These are phyloP conservation scores for Andrena praecox DNA, from an alignment of 2,888 invertebrate species.

Conservation along the genomic window DNA sequence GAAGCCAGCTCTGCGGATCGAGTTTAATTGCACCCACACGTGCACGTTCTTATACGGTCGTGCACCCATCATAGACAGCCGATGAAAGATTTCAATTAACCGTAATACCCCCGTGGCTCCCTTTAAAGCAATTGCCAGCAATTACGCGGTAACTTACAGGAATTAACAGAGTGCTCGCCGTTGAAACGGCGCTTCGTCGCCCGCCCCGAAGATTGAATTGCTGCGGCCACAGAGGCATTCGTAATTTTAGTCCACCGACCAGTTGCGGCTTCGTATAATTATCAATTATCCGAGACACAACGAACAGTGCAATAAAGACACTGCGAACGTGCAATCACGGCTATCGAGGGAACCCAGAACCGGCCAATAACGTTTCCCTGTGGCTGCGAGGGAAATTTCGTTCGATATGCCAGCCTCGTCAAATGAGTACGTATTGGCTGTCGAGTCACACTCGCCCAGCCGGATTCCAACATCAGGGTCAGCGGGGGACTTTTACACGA, in stretches of 20 bases:
- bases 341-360: no score
- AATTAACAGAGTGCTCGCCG: conserved; percentile 9
- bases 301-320: neutral
- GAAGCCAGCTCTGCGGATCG: neutral
- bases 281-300: conserved; percentile 1
- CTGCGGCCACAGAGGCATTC: neutral
- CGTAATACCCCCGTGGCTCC: conserved; percentile 24
- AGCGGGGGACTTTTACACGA: conserved; percentile 28
- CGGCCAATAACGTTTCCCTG: neutral
- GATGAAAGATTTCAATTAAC: conserved; percentile 48
- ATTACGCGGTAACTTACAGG: conserved; percentile 39
- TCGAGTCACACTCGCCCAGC: conserved; percentile 56
- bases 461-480: conserved; percentile 65
- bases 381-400: conserved; percentile 13
- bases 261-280: neutral
- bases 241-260: neutral
- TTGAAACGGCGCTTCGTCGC: conserved; percentile 20
- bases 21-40: conserved; percentile 20
- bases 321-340: neutral
- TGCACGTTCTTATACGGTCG: neutral
- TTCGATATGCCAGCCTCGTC: conserved; percentile 3
- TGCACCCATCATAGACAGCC: neutral
- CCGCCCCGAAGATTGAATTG: conserved; percentile 21
- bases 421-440: conserved; percentile 31
- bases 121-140: conserved; percentile 41